A percentile compares a stretch with the other conserved stretches of the same genome.
These are phyloP conservation scores for Acrossocheilus wenchowensis DNA, from an alignment of 2,797 vertebrate species.

Conservation along the genomic window DNA sequence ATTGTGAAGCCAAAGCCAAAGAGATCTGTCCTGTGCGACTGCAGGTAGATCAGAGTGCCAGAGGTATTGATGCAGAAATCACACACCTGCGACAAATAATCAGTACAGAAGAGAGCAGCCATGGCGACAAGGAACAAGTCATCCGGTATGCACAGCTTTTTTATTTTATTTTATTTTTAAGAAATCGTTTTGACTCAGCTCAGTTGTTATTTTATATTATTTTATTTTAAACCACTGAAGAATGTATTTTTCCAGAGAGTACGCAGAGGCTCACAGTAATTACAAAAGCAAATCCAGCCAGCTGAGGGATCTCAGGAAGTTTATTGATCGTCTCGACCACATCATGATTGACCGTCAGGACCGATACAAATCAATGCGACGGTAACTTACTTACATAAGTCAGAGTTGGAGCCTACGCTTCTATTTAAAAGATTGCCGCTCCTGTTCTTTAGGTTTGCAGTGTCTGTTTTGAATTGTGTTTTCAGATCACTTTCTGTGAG, in stretches of 20 bases:
- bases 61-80: constrained; percentile 71
- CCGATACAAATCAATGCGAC: constrained; percentile 72
- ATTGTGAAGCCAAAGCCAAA: constrained; percentile 60
- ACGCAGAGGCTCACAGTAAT: constrained; percentile 69
- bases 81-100: constrained; percentile 70
- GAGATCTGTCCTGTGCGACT: constrained; percentile 70
- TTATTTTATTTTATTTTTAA: not conserved
- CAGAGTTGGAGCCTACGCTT: not conserved
- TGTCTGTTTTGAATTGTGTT: not conserved
- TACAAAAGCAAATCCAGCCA: constrained; percentile 74
- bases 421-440: not conserved
- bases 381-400: constrained; percentile 58
- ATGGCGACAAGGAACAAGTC: constrained; percentile 73
- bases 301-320: constrained; percentile 71
- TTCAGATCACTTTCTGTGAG: constrained; percentile 67
- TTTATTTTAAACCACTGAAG: not conserved
- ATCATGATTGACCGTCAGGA: constrained; percentile 76
- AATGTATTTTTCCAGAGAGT: constrained; percentile 64
- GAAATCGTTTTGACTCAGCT: not conserved
- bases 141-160: constrained; percentile 65
- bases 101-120: constrained; percentile 67
- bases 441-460: not conserved
- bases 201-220: not conserved
- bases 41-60: constrained; percentile 63
- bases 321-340: constrained; percentile 72